Evolutionary conservation across 2,113 vertebrate species (phyloP).

Genomic region (Coptodon rendalli): DNA sequence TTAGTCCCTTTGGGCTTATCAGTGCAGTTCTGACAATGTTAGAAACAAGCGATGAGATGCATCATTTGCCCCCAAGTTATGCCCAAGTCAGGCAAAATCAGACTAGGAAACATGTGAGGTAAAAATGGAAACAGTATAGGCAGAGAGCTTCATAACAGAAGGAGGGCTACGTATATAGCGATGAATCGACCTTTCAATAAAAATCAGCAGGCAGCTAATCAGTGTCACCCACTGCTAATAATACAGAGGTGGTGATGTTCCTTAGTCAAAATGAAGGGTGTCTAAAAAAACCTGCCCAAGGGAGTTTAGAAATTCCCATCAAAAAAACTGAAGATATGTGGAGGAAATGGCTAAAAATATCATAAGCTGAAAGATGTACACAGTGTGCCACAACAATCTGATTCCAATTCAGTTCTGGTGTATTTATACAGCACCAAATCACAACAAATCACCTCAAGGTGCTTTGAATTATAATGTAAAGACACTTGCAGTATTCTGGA

Average conservation of each 20-base stretch:
- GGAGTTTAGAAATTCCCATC: not conserved
- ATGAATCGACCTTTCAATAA: not conserved
- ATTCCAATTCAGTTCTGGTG: not conserved
- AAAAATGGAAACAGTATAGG: not conserved
- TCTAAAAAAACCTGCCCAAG: not conserved
- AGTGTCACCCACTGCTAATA: not conserved
- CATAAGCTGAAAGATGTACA: not conserved
- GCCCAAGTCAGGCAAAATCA: slow-evolving; percentile 17
- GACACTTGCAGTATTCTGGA: not conserved
- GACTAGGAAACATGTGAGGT: not conserved
- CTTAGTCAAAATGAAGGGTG: slow-evolving; percentile 3
- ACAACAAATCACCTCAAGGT: not conserved
- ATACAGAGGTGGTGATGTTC: slow-evolving; percentile 26
- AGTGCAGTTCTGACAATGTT: not conserved
- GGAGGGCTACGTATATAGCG: not conserved
- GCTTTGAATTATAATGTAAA: not conserved
- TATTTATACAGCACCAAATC: not conserved
- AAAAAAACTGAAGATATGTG: not conserved
- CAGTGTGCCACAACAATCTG: not conserved
- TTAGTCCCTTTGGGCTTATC: slow-evolving; percentile 5
- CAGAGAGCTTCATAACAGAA: not conserved
- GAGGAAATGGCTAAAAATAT: not conserved
- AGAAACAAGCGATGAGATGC: not conserved
- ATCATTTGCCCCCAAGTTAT: slow-evolving; percentile 7
- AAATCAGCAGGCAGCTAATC: not conserved